Evolutionary conservation across 2,888 invertebrate species (phyloP), one percentile per base, ranked within the genome.

Genomic region (Callyntrura guangdongensis): DNA sequence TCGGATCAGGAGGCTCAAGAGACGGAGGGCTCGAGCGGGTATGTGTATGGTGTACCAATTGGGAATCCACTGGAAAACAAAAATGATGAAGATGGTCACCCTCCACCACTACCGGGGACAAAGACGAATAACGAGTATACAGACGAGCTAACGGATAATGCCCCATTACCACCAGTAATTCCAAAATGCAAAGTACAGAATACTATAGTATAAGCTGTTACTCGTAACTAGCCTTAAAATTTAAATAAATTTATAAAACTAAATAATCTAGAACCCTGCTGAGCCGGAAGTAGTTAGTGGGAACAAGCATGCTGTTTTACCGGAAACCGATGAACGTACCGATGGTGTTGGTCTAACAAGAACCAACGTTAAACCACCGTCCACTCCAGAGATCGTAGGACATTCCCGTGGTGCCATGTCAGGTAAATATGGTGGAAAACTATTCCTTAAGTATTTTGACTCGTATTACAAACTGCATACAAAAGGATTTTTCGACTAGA

Each of bases 1-100:
- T 25, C 47, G 14, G 92, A 92, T 45, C 92, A 92, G 81, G 72
- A 83, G n/a, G 89, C 92, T 14, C 86, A 91, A 45, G 92, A 91
- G 83, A 91, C 91, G 2, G 90, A 64, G 27, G 91, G 91, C 17
- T 36, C 45, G 20, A 79, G 77, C 49, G 92, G 92, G 12, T 92
- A 92, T 20, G 90, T 85, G 0, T 92, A 92, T 59, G 69, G 91
- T 5, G 22, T 72, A 12, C 91, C 91, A n/a, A n/a, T n/a, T n/a
- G n/a, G n/a, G n/a, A n/a, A n/a, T n/a, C n/a, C n/a, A n/a, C n/a
- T n/a, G n/a, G n/a, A n/a, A n/a, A n/a, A n/a, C n/a, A n/a, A n/a
- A n/a, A 69, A 82, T 2, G 74, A 36, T 0, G 47, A 72, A 72
- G 5, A 47, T 1, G 47, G 47, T 14, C 47, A 74, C 27, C 6